These are phyloP conservation scores for Amphilophus citrinellus DNA, from an alignment of 2,113 vertebrate genomes.

Conservation along the genomic window DNA sequence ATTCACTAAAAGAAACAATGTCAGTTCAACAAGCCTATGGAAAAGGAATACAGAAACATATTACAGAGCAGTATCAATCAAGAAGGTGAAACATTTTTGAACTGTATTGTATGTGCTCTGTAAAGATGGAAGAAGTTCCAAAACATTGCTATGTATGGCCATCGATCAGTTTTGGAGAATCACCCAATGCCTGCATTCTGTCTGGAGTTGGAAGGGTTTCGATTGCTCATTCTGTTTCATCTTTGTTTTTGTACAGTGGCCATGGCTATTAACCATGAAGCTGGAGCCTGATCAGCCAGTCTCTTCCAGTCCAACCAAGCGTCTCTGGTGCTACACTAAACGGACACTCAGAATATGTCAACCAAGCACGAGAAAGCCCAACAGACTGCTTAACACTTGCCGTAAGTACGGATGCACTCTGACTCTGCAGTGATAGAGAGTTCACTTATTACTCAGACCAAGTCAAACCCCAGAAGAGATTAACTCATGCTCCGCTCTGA, in stretches of 20 bases:
- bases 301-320: slow-evolving; percentile 47
- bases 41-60: too few species aligned
- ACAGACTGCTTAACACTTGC: slow-evolving; percentile 60
- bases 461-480: slow-evolving; percentile 14
- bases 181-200: neutral
- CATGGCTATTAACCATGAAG: slow-evolving; percentile 63
- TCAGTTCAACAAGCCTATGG: too few species aligned
- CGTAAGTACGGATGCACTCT: slow-evolving; percentile 62
- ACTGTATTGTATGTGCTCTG: neutral
- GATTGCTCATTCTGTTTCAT: slow-evolving; percentile 31
- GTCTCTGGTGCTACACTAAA: slow-evolving; percentile 45
- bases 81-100: neutral
- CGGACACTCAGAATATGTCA: slow-evolving; percentile 53
- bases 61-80: neutral
- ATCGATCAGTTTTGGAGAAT: neutral
- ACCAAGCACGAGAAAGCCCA: slow-evolving; percentile 49
- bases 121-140: neutral
- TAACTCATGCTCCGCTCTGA: slow-evolving; percentile 12
- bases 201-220: neutral
- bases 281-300: slow-evolving; percentile 58
- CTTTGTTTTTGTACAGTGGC: slow-evolving; percentile 47
- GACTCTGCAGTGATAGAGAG: neutral
- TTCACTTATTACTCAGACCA: slow-evolving; percentile 19
- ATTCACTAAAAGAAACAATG: neutral
- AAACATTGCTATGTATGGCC: neutral